Conservation (phyloP, 2,113 vertebrate species). For the Tricholaema leucomelas region DNA sequence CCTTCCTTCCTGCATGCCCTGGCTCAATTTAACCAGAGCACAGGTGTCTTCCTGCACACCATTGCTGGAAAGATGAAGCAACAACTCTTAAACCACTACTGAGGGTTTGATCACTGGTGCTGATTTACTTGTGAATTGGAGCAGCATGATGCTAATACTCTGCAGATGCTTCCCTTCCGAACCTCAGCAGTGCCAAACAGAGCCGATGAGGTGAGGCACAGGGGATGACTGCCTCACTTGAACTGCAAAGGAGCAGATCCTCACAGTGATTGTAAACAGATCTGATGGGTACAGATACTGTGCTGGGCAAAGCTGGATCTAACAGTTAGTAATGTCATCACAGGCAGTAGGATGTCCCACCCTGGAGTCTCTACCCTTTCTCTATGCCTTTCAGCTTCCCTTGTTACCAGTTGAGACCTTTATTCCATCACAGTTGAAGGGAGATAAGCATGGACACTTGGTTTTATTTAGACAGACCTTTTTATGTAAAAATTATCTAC, state of each 20-base stretch:
- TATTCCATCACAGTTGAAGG: background rate
- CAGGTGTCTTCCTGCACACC: slow-evolving; percentile 29
- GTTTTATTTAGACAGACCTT: background rate
- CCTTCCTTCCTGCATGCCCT: background rate
- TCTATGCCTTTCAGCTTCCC: background rate
- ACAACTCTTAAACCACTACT: background rate
- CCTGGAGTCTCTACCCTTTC: background rate
- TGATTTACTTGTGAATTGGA: background rate
- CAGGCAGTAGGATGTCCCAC: background rate
- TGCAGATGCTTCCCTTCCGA: background rate
- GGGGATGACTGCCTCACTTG: background rate
- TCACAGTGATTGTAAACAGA: background rate
- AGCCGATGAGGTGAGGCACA: background rate
- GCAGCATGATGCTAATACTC: accelerated
- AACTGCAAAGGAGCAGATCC: background rate
- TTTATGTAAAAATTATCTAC: background rate
- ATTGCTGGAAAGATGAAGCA: background rate
- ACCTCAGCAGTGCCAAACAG: background rate
- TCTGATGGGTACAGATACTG: background rate
- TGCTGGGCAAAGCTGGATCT: background rate
- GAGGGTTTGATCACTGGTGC: background rate
- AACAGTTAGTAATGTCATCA: background rate
- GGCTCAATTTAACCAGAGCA: background rate
- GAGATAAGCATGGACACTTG: background rate
- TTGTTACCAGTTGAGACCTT: background rate